Evolutionary conservation across 2,888 invertebrate genomes (phyloP), one percentile per base, ranked within the genome.

Genomic region (Rhyacophila evoluta): DNA sequence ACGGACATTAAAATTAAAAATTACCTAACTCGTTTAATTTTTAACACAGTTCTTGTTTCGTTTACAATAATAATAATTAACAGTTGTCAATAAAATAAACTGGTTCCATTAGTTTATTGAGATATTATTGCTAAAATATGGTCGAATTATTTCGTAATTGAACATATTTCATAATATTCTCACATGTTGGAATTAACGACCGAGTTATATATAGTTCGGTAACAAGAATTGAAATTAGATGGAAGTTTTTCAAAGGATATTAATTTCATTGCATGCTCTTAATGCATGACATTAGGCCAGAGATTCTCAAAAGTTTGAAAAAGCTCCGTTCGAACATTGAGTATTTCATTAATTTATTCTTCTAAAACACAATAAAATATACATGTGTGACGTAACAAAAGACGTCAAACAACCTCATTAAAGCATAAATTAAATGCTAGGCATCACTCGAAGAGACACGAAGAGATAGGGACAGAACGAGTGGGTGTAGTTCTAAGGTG

Each of bases 51-150:
- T 55, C 25, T 55, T 55, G 55, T 55, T 55, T 55, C 55, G 19
- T 55, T 55, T 55, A 55, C 25, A 55, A 55, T 55, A 55, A 19
- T 55, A 19, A 55, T 55, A 55, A 55, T 55, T 55, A 55, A 55
- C 55, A 55, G 25, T 55, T 55, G 55, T 55, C 55, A 55, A 55
- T 55, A 55, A 55, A 55, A 55, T 55, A 55, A 55, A 55, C 55
- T 55, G 55, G 55, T 55, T 55, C 25, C 55, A 55, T 55, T 19
- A 25, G 55, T 55, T 25, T 55, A 55, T 55, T 55, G 19, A 55
- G 55, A 55, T 55, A 55, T 55, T 19, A 55, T 25, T 25, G 10
- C 25, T 55, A 55, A 55, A 55, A 25, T 73, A 29, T 55, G 38
- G 41, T 39, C 41, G 6, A 72, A 19, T 38, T 72, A 10, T 72